Conservation (phyloP, 2,797 vertebrate genomes). For the Merluccius polli region DNA sequence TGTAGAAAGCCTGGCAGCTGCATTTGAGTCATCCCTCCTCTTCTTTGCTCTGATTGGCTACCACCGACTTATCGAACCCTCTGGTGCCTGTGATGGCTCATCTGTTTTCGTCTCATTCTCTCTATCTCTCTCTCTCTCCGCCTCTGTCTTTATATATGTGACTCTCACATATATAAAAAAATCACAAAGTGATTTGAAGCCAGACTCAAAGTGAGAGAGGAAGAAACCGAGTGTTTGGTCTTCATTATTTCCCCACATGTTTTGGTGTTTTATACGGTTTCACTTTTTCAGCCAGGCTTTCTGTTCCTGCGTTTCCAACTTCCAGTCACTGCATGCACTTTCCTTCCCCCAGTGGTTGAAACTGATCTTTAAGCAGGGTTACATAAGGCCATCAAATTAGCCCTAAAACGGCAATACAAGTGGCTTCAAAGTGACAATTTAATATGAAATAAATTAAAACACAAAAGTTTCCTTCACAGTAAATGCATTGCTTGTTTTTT, state of each 20-base stretch:
- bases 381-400: not conserved
- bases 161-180: too few species aligned
- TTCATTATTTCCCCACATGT: not conserved
- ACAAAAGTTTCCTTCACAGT: not conserved
- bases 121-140: not conserved
- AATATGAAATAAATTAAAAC: not conserved
- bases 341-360: not conserved
- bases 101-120: not conserved
- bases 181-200: not conserved
- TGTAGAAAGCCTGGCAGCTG: conserved; percentile 70
- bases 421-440: not conserved
- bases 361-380: not conserved
- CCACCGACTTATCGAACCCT: conserved; percentile 38
- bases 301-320: not conserved
- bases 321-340: not conserved
- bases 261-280: not conserved
- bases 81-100: conserved; percentile 30
- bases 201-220: not conserved
- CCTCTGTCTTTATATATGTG: not conserved
- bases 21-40: conserved; percentile 66
- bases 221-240: not conserved
- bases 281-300: not conserved
- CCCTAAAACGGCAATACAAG: not conserved
- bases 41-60: conserved; percentile 27
- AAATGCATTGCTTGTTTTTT: not conserved